Percentiles rank a stretch among this genome's conserved stretches.
Evolutionary conservation across 2,113 vertebrate species (phyloP).

Genomic region (Rhegmatorhina hoffmannsi): DNA sequence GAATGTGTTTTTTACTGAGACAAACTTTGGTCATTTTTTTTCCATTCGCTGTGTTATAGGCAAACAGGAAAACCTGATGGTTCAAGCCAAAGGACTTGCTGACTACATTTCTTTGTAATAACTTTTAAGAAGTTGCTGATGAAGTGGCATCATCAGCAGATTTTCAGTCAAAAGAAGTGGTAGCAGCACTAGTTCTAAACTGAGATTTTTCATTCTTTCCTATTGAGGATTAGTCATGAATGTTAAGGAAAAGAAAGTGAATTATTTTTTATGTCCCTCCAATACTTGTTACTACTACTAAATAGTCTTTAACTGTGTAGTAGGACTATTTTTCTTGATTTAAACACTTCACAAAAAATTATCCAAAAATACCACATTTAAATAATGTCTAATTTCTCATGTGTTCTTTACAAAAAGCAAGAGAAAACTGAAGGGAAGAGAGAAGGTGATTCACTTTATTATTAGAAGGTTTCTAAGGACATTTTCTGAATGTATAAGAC

Average conservation of each 20-base stretch:
- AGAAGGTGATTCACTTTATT: background rate
- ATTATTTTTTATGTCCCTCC: background rate
- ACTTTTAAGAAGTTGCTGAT: background rate
- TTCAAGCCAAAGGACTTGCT: conserved; percentile 44
- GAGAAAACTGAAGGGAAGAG: background rate
- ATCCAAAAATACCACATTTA: background rate
- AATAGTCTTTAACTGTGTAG: background rate
- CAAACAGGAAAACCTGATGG: conserved; percentile 59
- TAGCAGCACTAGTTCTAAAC: background rate
- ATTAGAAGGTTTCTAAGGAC: background rate
- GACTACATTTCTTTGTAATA: conserved; percentile 31
- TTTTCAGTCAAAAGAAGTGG: conserved; percentile 21
- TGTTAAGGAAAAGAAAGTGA: background rate
- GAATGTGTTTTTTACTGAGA: background rate
- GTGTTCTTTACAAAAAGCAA: background rate
- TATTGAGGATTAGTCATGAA: background rate
- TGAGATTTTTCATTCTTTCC: background rate
- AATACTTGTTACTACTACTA: background rate
- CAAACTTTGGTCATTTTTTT: background rate
- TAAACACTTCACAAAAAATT: background rate
- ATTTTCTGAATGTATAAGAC: background rate
- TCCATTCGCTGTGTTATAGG: background rate
- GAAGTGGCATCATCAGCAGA: background rate
- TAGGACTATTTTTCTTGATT: background rate
- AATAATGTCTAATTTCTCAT: background rate